phyloP scores from a whole-genome alignment of 1,140 invertebrate genomes.

The Diprion similis region DNA sequence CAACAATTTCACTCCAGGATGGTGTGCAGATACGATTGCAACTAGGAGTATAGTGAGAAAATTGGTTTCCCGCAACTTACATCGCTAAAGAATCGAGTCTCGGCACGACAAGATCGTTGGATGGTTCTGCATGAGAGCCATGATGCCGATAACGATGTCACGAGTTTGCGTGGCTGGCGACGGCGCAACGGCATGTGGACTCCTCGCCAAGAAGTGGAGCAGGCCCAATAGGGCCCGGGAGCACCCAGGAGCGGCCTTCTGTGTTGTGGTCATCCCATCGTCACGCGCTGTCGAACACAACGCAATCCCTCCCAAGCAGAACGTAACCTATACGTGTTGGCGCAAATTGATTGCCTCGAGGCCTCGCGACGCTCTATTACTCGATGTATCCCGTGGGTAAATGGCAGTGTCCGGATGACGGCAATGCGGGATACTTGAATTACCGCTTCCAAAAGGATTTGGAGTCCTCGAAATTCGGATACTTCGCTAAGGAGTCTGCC shows the following conservation, averaged over 20 bases:
- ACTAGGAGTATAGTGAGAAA: too few species aligned
- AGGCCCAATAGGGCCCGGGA: slow-evolving; percentile 34
- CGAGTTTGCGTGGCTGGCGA: slow-evolving; percentile 37
- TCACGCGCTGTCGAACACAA: slow-evolving; percentile 52
- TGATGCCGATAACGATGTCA: slow-evolving; percentile 33
- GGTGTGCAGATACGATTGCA: too few species aligned
- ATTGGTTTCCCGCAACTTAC: too few species aligned
- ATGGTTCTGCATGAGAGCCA: slow-evolving; percentile 8
- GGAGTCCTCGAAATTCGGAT: too few species aligned
- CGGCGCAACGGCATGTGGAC: slow-evolving; percentile 36
- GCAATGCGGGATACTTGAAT: too few species aligned
- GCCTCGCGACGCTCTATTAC: background rate
- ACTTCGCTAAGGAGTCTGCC: too few species aligned
- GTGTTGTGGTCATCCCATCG: slow-evolving; percentile 49
- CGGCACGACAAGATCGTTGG: background rate
- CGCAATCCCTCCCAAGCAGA: slow-evolving; percentile 31
- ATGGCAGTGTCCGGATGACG: too few species aligned
- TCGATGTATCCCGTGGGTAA: background rate
- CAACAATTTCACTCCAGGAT: too few species aligned
- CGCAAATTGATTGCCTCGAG: slow-evolving; percentile 48
- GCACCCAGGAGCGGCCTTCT: slow-evolving; percentile 33
- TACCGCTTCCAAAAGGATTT: too few species aligned
- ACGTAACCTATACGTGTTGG: slow-evolving; percentile 27
- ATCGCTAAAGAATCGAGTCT: too few species aligned
- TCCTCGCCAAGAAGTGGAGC: slow-evolving; percentile 44